A percentile compares a stretch with the other conserved stretches of the same genome.
phyloP scores from a whole-genome alignment of 1,140 invertebrate species.

The Helicoverpa zea region DNA sequence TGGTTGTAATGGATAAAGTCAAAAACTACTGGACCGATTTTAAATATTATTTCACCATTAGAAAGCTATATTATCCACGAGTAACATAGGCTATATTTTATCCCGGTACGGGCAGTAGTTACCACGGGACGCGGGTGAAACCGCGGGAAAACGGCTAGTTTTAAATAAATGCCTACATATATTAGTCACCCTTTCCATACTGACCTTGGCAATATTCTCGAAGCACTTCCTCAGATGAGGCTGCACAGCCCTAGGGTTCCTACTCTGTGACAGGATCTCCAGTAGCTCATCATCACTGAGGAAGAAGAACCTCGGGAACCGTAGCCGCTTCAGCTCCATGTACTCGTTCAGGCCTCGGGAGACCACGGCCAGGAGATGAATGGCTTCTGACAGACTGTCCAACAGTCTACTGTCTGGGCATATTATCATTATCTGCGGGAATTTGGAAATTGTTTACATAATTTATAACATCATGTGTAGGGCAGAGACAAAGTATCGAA shows the following conservation, averaged over 20 bases:
- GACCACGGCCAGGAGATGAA: constrained; percentile 90
- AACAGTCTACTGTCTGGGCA: constrained; percentile 89
- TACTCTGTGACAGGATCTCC: constrained; percentile 92
- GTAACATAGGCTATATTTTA: too few species aligned
- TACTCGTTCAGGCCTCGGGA: constrained; percentile 92
- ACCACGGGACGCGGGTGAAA: too few species aligned
- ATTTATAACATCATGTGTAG: too few species aligned
- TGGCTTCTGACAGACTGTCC: constrained; percentile 90
- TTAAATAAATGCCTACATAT: too few species aligned
- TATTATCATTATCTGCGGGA: constrained; percentile 87
- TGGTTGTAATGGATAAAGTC: too few species aligned
- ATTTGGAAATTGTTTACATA: neutral
- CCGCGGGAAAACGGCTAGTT: too few species aligned
- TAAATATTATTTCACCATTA: too few species aligned
- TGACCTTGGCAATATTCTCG: constrained; percentile 91
- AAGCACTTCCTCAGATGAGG: constrained; percentile 94
- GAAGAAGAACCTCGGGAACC: constrained; percentile 93
- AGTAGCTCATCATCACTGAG: constrained; percentile 93
- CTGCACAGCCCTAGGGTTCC: constrained; percentile 92
- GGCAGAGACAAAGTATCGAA: too few species aligned
- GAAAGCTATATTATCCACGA: too few species aligned
- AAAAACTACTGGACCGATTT: too few species aligned
- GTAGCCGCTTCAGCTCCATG: constrained; percentile 90
- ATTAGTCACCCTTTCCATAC: too few species aligned
- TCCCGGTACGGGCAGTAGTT: too few species aligned